A percentile compares a stretch with the other conserved stretches of the same genome.
Conservation (phyloP, 2,797 vertebrate genomes). For the Mormyrus proboscirostris region DNA sequence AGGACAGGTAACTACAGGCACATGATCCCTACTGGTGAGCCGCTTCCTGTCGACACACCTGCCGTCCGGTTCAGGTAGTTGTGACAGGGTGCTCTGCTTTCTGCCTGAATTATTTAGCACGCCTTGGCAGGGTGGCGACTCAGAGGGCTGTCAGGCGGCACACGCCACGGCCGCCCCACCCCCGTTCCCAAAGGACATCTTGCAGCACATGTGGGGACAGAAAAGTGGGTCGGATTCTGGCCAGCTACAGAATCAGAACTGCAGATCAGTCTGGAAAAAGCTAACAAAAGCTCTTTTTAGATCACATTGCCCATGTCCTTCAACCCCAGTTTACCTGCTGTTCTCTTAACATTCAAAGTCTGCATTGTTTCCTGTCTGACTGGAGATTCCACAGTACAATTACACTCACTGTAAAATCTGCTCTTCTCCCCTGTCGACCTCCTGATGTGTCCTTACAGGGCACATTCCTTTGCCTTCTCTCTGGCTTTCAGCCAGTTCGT, state of each 20-base stretch:
- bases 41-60: neutral
- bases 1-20: neutral
- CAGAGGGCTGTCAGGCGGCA: neutral
- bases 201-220: neutral
- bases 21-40: neutral
- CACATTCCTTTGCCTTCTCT: neutral
- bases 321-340: neutral
- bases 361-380: neutral
- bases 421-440: neutral
- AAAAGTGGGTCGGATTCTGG: neutral
- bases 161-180: neutral
- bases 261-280: neutral
- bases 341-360: neutral
- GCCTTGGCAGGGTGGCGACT: neutral
- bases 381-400: neutral
- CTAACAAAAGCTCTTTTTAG: neutral
- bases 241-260: neutral
- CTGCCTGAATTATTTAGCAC: neutral
- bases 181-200: neutral
- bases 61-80: neutral
- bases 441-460: neutral
- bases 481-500: neutral
- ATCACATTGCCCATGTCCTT: neutral
- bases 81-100: neutral
- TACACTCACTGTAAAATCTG: neutral